These are phyloP conservation scores for Grammomys dolichurus DNA, from an alignment of 2,113 vertebrate species.

Conservation along the genomic window DNA sequence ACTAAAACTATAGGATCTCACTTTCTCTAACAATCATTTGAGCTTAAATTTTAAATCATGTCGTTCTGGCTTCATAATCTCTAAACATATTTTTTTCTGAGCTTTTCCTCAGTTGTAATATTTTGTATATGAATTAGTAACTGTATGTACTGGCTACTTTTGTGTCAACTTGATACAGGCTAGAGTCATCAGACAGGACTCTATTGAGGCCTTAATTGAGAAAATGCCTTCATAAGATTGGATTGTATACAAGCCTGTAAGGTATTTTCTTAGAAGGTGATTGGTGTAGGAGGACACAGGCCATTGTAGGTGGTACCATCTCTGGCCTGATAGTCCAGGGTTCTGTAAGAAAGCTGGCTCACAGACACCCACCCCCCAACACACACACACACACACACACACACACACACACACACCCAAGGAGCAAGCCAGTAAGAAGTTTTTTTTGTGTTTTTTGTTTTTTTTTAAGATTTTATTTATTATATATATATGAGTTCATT, in stretches of 20 bases:
- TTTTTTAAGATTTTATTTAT: too few relatives aligned
- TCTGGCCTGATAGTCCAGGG: too few relatives aligned
- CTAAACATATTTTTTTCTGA: background rate
- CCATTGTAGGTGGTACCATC: background rate
- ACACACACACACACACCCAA: background rate
- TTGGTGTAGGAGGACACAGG: background rate
- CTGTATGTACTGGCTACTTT: background rate
- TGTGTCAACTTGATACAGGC: background rate
- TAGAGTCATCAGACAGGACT: background rate
- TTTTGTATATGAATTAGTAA: background rate
- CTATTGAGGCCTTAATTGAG: background rate
- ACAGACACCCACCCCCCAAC: background rate
- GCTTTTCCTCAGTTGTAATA: background rate
- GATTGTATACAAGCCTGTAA: background rate
- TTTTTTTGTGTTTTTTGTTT: too few relatives aligned
- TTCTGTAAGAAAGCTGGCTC: background rate
- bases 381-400: background rate
- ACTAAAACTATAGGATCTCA: background rate
- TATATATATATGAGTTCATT: too few relatives aligned
- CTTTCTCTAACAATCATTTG: background rate
- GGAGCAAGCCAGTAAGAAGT: background rate
- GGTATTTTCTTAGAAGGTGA: background rate
- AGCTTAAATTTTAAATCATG: slow-evolving; percentile 10
- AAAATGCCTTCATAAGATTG: background rate
- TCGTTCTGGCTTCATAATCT: background rate